Base-by-base conservation (phyloP, 35 echinoderm and acorn worm genomes). In the Lytechinus variegatus region DNA sequence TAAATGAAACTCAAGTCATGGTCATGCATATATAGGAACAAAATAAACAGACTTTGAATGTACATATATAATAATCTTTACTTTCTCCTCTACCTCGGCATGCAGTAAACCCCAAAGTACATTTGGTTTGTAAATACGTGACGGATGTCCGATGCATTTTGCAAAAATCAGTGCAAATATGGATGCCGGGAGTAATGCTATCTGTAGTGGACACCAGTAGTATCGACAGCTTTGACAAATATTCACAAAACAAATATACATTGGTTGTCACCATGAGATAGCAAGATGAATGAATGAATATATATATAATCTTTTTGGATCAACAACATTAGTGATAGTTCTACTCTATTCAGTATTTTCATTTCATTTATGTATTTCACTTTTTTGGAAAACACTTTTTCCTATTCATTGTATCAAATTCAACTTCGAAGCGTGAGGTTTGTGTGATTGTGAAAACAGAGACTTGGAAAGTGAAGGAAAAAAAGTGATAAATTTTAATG, bases 171-270 rank as follows among this genome's bases (percentile, higher is more conserved):
- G 66, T 24, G 66, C 66, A 79, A 79, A 79, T 79, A 79, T 79
- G 66, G 19, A 79, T 24, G 19, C 66, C 14, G 4, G 19, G 66
- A 24, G 21, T 79, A 79, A 79, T 79, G 66, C 16, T 79, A 79
- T n/a, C 66, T 79, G 66, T 79, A 79, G 66, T 79, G 66, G 66
- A 79, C 66, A 79, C 66, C n/a, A 79, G 66, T 24, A 79, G 66
- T 79, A 24, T 79, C 66, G n/a, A 79, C 21, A 79, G 66, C 21
- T 71, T 79, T 79, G 66, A 79, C 66, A 79, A 79, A 79, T 79
- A 24, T 79, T 79, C 66, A n/a, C 66, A 79, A 79, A 79, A 24
- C 66, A 79, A 79, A 79, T 79, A 79, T 79, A n/a, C 4, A 79
- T 79, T 79, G 16, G 66, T 79, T 3, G 66, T 24, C 66, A 79